Base-by-base conservation (phyloP, 2,113 vertebrate species). In the Pogonocichla stellata region DNA sequence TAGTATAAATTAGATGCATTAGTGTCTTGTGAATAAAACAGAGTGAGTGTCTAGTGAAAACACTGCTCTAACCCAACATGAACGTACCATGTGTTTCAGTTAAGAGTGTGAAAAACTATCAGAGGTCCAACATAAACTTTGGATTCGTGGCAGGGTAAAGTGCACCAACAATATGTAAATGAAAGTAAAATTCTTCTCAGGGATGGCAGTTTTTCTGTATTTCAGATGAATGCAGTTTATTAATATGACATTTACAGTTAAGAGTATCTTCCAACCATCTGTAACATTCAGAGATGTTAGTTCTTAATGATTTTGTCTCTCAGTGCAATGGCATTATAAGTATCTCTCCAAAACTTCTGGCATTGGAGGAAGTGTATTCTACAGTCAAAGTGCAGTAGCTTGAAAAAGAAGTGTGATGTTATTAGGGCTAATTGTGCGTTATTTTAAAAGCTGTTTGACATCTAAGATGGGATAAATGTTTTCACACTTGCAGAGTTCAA, bases 401-500 rank as follows among this genome's bases (percentile, higher is more conserved):
- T 83, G 91, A 69, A 80, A 93, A 86, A 92, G 29, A 96, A 91
- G 88, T 83, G 89, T 92, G 95, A 88, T 92, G 48, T 93, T 96
- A 95, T 54, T 95, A 95, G 90, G 81, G 74, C 87, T 96, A 95
- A 93, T 96, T 96, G 88, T 86, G 42, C 23, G 16, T 89, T 77
- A 95, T 96, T 96, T 85, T 71, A 80, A 84, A 98, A 97, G 67
- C 62, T 91, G 80, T 79, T 93, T 95, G 77, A 92, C 88, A 95
- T 90, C 82, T 92, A 86, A 97, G 95, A 97, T 91, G 90, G 92
- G 96, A 98, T 95, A 98, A 98, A 98, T 97, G 95, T 97, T 98
- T 98, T 98, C 98, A 97, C 95, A 97, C 97, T 98, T 98, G 75
- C 14, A 96, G 94, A 19, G 1, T 98, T 98, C 96, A 98, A 98